Conservation (phyloP, 1,140 invertebrate genomes). For the Schlechtendalia chinensis region DNA sequence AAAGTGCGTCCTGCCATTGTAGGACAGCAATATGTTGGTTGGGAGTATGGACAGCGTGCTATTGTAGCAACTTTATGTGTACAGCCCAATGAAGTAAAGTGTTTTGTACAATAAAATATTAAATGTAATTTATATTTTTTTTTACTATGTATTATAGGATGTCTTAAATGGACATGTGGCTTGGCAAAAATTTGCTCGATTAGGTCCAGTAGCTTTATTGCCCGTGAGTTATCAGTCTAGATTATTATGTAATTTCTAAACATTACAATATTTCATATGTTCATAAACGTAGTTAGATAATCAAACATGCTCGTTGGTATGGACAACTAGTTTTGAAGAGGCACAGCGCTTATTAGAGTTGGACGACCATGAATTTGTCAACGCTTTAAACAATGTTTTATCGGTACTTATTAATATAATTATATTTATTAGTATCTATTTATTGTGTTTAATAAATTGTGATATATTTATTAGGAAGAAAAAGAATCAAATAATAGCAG, state of each 20-base stretch:
- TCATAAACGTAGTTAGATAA: slow-evolving; percentile 63
- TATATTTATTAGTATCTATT: neutral
- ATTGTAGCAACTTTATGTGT: slow-evolving; percentile 86
- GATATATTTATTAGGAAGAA: slow-evolving; percentile 31
- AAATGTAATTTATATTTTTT: neutral
- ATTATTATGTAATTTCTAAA: slow-evolving; percentile 35
- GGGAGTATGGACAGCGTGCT: slow-evolving; percentile 85
- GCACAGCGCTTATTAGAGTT: slow-evolving; percentile 72
- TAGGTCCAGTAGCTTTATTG: slow-evolving; percentile 85
- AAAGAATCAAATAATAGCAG: slow-evolving; percentile 21
- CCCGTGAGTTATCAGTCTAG: slow-evolving; percentile 65
- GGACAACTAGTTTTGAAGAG: slow-evolving; percentile 76
- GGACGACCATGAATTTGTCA: slow-evolving; percentile 78
- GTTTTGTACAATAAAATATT: neutral
- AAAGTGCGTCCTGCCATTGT: slow-evolving; percentile 74
- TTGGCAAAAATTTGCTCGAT: slow-evolving; percentile 93
- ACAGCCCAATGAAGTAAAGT: slow-evolving; percentile 31
- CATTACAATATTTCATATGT: slow-evolving; percentile 52
- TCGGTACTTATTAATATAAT: neutral
- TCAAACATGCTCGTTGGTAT: slow-evolving; percentile 81
- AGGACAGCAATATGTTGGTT: slow-evolving; percentile 72
- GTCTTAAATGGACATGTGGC: slow-evolving; percentile 70
- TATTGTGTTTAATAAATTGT: neutral
- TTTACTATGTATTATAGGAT: neutral
- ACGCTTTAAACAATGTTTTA: slow-evolving; percentile 83